Conservation (phyloP, 1,140 invertebrate genomes). For the Pteromalus puparum region DNA sequence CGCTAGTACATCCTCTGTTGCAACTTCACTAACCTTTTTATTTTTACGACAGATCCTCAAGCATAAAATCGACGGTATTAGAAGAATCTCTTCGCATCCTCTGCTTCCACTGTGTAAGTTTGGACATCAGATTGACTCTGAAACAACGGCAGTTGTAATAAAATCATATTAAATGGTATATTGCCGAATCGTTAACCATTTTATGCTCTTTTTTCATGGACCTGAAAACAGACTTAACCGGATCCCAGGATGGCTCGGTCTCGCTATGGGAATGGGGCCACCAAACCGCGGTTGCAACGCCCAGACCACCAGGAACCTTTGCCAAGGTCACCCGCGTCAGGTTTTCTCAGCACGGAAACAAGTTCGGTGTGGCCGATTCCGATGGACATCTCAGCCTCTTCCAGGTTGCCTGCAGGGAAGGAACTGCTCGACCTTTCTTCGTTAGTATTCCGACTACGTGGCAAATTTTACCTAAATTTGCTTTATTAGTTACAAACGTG, state of each 20-base stretch:
- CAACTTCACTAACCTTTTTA: slow-evolving; percentile 38
- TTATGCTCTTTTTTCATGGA: slow-evolving; percentile 48
- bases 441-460: slow-evolving; percentile 79
- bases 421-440: slow-evolving; percentile 93
- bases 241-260: slow-evolving; percentile 97
- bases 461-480: not conserved
- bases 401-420: slow-evolving; percentile 91
- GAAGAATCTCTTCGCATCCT: slow-evolving; percentile 96
- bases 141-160: slow-evolving; percentile 12
- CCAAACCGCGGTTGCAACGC: slow-evolving; percentile 90
- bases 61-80: slow-evolving; percentile 94
- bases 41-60: slow-evolving; percentile 82
- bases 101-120: slow-evolving; percentile 94
- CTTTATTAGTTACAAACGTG: not conserved
- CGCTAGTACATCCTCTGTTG: not conserved
- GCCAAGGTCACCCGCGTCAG: slow-evolving; percentile 97
- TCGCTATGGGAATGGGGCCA: slow-evolving; percentile 99
- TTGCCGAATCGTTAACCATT: not conserved
- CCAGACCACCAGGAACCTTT: slow-evolving; percentile 91
- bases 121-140: slow-evolving; percentile 14
- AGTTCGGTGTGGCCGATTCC: slow-evolving; percentile 96
- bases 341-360: slow-evolving; percentile 98
- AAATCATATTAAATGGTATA: slow-evolving; percentile 12
- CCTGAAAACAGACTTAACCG: slow-evolving; percentile 87
- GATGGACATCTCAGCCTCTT: slow-evolving; percentile 94